Percentiles rank a stretch among this genome's conserved stretches.
Conservation (phyloP, 2,113 vertebrate species). For the Piprites chloris region DNA sequence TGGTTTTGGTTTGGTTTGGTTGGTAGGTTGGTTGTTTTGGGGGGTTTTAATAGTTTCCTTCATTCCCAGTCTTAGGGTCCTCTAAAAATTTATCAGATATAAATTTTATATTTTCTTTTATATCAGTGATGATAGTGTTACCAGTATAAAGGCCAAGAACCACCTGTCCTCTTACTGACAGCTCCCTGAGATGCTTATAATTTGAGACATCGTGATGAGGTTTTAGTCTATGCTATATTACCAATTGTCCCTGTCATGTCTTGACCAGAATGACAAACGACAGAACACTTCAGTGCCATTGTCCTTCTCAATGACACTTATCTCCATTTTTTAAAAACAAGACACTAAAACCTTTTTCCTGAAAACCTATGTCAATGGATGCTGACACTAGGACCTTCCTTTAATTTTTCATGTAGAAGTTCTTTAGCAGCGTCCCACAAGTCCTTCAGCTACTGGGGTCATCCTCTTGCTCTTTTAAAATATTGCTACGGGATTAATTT, state of each 20-base stretch:
- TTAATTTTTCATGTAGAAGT: neutral
- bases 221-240: neutral
- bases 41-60: neutral
- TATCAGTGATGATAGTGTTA: neutral
- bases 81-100: neutral
- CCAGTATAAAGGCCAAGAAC: neutral
- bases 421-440: neutral
- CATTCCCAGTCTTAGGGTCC: neutral
- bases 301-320: neutral
- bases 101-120: neutral
- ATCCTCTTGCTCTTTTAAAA: neutral
- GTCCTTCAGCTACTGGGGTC: neutral
- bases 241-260: neutral
- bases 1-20: no score
- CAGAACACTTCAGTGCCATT: neutral
- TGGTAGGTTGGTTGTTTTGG: no score
- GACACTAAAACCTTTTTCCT: neutral
- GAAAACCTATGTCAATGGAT: neutral
- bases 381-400: neutral
- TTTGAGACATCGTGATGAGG: neutral
- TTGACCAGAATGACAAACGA: neutral
- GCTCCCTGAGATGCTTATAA: neutral
- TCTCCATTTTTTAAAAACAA: neutral
- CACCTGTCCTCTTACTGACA: neutral
- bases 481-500: accelerated